These are phyloP conservation scores for Rhabdomys pumilio DNA, from an alignment of 2,797 vertebrate genomes.

Conservation along the genomic window DNA sequence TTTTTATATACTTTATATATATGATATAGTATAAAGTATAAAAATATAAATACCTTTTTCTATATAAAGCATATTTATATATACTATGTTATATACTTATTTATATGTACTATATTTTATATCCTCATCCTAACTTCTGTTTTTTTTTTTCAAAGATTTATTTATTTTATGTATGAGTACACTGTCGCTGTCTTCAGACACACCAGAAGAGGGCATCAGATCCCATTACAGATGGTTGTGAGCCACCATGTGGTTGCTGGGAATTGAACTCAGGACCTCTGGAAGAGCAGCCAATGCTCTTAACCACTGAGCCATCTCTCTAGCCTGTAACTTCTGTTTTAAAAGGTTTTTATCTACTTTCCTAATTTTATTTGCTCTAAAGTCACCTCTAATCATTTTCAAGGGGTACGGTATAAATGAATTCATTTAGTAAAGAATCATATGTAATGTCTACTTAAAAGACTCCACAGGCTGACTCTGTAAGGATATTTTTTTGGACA, in stretches of 20 bases:
- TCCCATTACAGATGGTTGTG: too few species aligned
- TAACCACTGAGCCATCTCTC: too few species aligned
- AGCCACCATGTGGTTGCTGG: too few species aligned
- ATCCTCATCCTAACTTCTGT: neutral
- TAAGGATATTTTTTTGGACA: neutral
- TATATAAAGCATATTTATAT: neutral
- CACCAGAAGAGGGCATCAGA: too few species aligned
- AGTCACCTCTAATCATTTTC: conserved; percentile 51
- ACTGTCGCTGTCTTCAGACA: too few species aligned
- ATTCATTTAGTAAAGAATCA: conserved; percentile 32
- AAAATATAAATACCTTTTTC: neutral
- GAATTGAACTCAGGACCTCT: too few species aligned
- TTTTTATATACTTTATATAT: neutral
- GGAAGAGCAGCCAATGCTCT: too few species aligned
- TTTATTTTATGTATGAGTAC: too few species aligned
- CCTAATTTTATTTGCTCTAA: conserved; percentile 55
- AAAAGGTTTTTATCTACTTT: conserved; percentile 28
- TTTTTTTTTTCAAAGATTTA: neutral
- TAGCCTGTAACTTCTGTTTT: neutral
- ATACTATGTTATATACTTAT: neutral
- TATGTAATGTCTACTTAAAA: neutral
- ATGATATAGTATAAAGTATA: neutral
- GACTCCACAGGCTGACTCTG: neutral
- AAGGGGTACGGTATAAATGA: conserved; percentile 13
- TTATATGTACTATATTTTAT: neutral